Evolutionary conservation across 2,113 vertebrate genomes (phyloP).

Genomic region (Struthidea cinerea): DNA sequence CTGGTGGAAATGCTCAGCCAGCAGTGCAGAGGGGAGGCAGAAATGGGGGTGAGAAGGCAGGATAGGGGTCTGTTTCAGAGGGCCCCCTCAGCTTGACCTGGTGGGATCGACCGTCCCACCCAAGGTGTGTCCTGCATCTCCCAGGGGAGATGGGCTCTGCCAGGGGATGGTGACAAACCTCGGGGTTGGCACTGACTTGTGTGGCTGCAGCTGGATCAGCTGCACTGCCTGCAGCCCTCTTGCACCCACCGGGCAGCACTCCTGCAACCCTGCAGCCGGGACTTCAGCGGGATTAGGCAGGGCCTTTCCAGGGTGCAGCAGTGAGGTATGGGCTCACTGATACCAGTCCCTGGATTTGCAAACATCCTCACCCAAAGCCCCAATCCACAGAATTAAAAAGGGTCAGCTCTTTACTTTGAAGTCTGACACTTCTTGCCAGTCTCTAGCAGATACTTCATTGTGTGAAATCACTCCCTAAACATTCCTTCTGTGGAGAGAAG

Average conservation of each 20-base stretch:
- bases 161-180: fast-evolving
- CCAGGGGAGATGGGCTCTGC: not conserved
- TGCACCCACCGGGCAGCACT: not conserved
- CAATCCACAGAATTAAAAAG: not conserved
- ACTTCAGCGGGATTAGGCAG: not conserved
- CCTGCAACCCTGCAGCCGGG: fast-evolving
- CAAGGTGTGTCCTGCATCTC: not conserved
- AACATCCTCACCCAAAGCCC: not conserved
- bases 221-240: not conserved
- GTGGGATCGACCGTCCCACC: not conserved
- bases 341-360: not conserved
- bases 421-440: constrained; percentile 34
- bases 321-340: not conserved
- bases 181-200: fast-evolving
- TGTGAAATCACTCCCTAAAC: constrained; percentile 18
- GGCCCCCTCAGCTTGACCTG: not conserved
- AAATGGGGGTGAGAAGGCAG: not conserved
- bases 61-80: not conserved
- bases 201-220: not conserved
- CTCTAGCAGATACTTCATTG: constrained; percentile 13
- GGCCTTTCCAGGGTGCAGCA: not conserved
- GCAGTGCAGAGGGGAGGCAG: not conserved
- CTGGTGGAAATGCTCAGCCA: not conserved
- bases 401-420: constrained; percentile 6
- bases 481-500: not conserved